Evolutionary conservation across 2,888 invertebrate species (phyloP).

Genomic region (Noctuana brunneofusca): DNA sequence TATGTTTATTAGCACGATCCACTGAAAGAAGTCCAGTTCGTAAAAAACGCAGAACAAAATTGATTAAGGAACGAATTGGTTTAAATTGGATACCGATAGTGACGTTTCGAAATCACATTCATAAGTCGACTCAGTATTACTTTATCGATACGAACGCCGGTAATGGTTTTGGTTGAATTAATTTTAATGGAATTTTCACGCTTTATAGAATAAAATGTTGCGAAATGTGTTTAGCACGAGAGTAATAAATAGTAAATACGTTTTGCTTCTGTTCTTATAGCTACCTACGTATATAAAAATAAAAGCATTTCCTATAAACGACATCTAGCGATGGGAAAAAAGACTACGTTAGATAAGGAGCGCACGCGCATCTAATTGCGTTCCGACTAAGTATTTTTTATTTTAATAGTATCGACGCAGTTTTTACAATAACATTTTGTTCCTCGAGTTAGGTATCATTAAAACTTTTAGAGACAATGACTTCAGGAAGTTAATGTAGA

Average conservation of each 20-base stretch:
- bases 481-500: slow-evolving; percentile 65
- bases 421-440: slow-evolving; percentile 44
- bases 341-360: slow-evolving; percentile 51
- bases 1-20: slow-evolving; percentile 67
- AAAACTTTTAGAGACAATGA: slow-evolving; percentile 58
- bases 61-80: slow-evolving; percentile 83
- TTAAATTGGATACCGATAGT: slow-evolving; percentile 83
- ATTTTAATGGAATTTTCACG: slow-evolving; percentile 82
- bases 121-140: slow-evolving; percentile 79
- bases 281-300: slow-evolving; percentile 24
- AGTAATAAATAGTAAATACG: slow-evolving; percentile 69
- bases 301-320: slow-evolving; percentile 45
- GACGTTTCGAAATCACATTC: slow-evolving; percentile 82
- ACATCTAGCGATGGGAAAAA: slow-evolving; percentile 60
- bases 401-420: slow-evolving; percentile 37
- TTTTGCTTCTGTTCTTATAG: slow-evolving; percentile 41
- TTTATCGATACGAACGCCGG: slow-evolving; percentile 80
- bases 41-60: slow-evolving; percentile 78
- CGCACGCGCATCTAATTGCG: slow-evolving; percentile 66
- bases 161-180: slow-evolving; percentile 82
- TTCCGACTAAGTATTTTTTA: slow-evolving; percentile 40
- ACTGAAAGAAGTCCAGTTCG: slow-evolving; percentile 67
- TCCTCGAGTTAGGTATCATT: slow-evolving; percentile 57
- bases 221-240: slow-evolving; percentile 74
- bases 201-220: slow-evolving; percentile 80